Evolutionary conservation across 2,113 vertebrate genomes (phyloP).

Genomic region (Eptesicus fuscus): DNA sequence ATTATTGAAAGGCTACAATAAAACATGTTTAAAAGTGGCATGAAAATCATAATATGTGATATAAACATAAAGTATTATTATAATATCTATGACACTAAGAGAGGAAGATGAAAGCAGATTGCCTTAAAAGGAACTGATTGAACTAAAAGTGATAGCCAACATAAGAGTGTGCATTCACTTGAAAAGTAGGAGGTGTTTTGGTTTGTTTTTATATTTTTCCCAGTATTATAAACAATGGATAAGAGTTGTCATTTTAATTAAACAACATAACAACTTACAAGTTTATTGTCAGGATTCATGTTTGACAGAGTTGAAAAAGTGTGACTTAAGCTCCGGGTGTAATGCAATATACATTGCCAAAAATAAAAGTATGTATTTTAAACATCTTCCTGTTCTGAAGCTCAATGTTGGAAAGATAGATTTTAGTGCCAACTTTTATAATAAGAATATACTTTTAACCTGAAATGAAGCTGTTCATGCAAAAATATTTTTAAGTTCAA

Average conservation of each 20-base stretch:
- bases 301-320: slow-evolving; percentile 23
- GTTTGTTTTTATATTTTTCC: neutral
- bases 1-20: neutral
- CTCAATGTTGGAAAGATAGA: neutral
- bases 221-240: neutral
- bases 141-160: neutral
- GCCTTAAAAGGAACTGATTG: neutral
- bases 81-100: neutral
- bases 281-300: slow-evolving; percentile 6
- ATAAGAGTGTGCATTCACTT: neutral
- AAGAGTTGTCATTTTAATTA: slow-evolving; percentile 51
- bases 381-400: neutral
- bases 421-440: slow-evolving; percentile 4
- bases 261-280: slow-evolving; percentile 20
- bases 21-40: neutral
- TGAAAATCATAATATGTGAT: neutral
- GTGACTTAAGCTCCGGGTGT: neutral
- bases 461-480: neutral
- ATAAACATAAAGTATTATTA: neutral
- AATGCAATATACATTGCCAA: neutral
- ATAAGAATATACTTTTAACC: neutral
- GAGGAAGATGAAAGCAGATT: neutral
- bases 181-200: neutral
- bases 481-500: neutral
- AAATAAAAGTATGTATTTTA: slow-evolving; percentile 29